Conservation (phyloP, 2,888 invertebrate genomes). For the Horisme vitalbata region DNA sequence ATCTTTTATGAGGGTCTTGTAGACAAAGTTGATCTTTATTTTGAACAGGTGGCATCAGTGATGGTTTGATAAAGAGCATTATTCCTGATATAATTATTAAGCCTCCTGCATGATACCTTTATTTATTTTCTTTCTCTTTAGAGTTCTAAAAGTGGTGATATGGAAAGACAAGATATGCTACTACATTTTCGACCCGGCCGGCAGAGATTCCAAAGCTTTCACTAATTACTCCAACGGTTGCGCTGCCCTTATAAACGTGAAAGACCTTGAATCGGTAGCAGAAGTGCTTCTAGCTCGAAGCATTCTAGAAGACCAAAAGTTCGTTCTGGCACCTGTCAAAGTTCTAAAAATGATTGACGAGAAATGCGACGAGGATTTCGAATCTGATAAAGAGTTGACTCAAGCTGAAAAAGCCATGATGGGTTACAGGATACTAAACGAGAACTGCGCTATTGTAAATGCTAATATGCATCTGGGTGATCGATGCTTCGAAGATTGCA, state of each 20-base stretch:
- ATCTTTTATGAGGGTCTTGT: too few species aligned
- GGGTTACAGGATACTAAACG: constrained; percentile 80
- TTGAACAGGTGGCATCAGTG: too few species aligned
- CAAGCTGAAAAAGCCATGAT: constrained; percentile 76
- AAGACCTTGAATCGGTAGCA: constrained; percentile 72
- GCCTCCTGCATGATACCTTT: not conserved
- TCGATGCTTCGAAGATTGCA: constrained; percentile 81
- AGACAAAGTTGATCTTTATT: too few species aligned
- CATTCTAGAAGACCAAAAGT: constrained; percentile 74
- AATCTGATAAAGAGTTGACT: constrained; percentile 72
- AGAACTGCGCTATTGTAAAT: constrained; percentile 81
- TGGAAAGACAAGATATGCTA: constrained; percentile 84
- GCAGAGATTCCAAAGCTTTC: constrained; percentile 77
- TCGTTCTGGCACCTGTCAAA: constrained; percentile 72
- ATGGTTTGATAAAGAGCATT: too few species aligned
- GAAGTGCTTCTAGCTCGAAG: constrained; percentile 77
- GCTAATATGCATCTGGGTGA: constrained; percentile 84
- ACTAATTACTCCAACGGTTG: constrained; percentile 75
- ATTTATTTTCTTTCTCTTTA: constrained; percentile 30
- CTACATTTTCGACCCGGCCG: constrained; percentile 85
- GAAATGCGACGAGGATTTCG: constrained; percentile 70
- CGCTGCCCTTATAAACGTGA: constrained; percentile 82
- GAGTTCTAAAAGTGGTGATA: constrained; percentile 75
- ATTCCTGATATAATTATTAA: too few species aligned
- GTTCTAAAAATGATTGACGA: constrained; percentile 72